Percentiles rank a stretch among this genome's conserved stretches.
phyloP scores from a whole-genome alignment of 2,888 invertebrate genomes.

The Erebia aethiops region DNA sequence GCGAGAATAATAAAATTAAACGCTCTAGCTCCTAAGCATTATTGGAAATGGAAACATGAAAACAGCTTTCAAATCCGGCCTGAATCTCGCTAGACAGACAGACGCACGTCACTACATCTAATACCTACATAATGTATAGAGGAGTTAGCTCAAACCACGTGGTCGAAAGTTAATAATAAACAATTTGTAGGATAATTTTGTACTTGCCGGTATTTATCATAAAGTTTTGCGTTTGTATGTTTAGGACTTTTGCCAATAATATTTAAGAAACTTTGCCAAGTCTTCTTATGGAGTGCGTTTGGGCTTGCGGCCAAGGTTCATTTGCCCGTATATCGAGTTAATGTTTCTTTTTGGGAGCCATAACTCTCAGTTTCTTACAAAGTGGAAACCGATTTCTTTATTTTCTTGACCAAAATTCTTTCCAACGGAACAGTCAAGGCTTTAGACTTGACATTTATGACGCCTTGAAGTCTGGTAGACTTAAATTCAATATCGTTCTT shows the following conservation, averaged over 20 bases:
- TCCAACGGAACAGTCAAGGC: background rate
- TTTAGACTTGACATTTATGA: background rate
- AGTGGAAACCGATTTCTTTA: slow-evolving; percentile 11
- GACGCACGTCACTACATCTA: background rate
- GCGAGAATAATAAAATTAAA: background rate
- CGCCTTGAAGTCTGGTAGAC: background rate
- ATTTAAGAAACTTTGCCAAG: slow-evolving; percentile 37
- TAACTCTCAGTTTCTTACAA: slow-evolving; percentile 25
- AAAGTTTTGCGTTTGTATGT: slow-evolving; percentile 28
- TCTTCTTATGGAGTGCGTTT: slow-evolving; percentile 36
- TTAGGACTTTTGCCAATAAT: slow-evolving; percentile 37
- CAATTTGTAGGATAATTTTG: slow-evolving; percentile 16
- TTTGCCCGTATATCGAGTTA: slow-evolving; percentile 37
- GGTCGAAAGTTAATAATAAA: slow-evolving; percentile 20
- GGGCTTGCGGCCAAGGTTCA: slow-evolving; percentile 39
- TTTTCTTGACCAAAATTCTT: slow-evolving; percentile 9
- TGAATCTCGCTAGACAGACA: background rate
- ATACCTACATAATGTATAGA: background rate
- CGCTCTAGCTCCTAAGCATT: background rate
- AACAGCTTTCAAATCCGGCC: slow-evolving; percentile 9
- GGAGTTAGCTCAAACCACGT: slow-evolving; percentile 5
- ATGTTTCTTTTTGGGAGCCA: slow-evolving; percentile 24
- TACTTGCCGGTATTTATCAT: slow-evolving; percentile 14
- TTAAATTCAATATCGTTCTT: background rate
- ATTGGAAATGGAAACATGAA: background rate